Conservation (phyloP, 2,888 invertebrate species). For the Augochlorella aurata region DNA sequence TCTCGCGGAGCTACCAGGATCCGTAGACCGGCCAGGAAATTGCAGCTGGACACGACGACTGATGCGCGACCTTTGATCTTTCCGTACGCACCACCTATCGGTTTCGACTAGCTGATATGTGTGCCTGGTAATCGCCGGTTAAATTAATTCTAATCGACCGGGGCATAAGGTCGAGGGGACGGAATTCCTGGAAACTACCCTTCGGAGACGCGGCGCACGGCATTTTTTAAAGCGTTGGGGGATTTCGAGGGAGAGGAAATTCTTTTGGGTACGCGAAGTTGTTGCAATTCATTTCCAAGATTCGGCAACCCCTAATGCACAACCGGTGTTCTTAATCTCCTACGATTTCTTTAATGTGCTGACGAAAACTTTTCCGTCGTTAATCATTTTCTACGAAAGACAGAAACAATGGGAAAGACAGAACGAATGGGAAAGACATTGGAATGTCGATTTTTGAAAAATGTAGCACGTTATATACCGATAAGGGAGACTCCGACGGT, state of each 20-base stretch:
- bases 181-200: too few species aligned
- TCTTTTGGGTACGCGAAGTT: too few species aligned
- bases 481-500: neutral
- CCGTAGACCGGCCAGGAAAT: conserved; percentile 15
- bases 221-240: too few species aligned
- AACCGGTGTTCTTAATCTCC: neutral
- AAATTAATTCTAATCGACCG: neutral
- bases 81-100: neutral
- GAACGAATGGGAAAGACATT: too few species aligned
- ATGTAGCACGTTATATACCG: neutral
- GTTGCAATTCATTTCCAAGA: too few species aligned
- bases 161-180: too few species aligned
- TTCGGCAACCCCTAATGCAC: neutral
- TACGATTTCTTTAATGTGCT: too few species aligned
- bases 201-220: too few species aligned
- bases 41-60: conserved; percentile 14
- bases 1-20: conserved; percentile 16
- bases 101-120: neutral
- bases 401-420: too few species aligned
- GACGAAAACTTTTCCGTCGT: too few species aligned
- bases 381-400: too few species aligned
- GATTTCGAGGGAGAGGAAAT: too few species aligned
- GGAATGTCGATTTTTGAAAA: neutral
- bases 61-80: conserved; percentile 18
- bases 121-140: neutral